Evolutionary conservation across 2,797 vertebrate genomes (phyloP), one percentile per base, ranked within the genome.

Genomic region (Enteromius fasciolatus): DNA sequence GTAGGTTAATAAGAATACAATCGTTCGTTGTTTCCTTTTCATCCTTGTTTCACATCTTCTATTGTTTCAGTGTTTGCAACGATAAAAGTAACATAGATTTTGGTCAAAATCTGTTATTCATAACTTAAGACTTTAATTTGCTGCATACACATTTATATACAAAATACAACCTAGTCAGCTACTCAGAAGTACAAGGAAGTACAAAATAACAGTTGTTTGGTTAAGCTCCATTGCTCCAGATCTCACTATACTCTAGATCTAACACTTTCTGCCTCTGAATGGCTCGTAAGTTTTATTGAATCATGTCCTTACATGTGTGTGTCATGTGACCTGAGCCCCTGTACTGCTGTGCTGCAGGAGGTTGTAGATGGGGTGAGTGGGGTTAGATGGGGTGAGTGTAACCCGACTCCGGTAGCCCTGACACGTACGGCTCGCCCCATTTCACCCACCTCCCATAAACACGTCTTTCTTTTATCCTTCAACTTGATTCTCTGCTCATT

Each of bases 361-460:
- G 48, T 76, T 70, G 79, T 28, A 18, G 33, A 63, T 52, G 83
- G 66, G 83, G 78, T 33, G 28, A 46, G 66, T 17, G 73, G 70
- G 74, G 83, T 87, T 57, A 75, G 64, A 12, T 33, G n/a, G 36
- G 57, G 81, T 79, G 63, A 87, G 5, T 25, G 84, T 54, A 87
- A 82, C 72, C 25, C 2, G 50, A 73, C 75, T 80, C 83, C 8
- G 31, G 31, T 14, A 25, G 59, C 23, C 15, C 61, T 39, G 63
- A 67, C 80, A 73, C 4, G 31, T 11, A 31, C 17, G 2, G 4
- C 54, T 70, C 59, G 46, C 44, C 54, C 31, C 28, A 17, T 64
- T 52, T 75, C 81, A 76, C 36, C 23, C 66, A 61, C 17, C 41
- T 59, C 64, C 28, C 66, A n/a, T 63, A 75, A 84, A 68, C 36